These are phyloP conservation scores for Rhinoderma darwinii DNA, from an alignment of 2,113 vertebrate genomes.

Conservation along the genomic window DNA sequence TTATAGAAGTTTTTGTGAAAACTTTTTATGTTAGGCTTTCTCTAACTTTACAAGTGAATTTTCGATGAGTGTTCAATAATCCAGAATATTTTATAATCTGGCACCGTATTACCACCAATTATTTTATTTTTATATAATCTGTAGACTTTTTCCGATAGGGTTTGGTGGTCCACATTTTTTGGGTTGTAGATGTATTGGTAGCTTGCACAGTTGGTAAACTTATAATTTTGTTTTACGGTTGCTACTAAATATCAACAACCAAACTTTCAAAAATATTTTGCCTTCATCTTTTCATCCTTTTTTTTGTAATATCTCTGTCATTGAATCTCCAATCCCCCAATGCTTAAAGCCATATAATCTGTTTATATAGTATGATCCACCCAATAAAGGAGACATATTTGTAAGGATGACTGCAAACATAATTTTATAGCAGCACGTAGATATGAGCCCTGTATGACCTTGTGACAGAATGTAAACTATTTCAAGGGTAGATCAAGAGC, in stretches of 20 bases:
- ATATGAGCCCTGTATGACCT: constrained; percentile 11
- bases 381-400: constrained; percentile 26
- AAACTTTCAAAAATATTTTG: not conserved
- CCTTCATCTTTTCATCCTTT: not conserved
- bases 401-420: constrained; percentile 35
- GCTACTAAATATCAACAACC: not conserved
- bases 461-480: constrained; percentile 32
- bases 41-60: too few relatives aligned
- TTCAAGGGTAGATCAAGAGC: constrained; percentile 26
- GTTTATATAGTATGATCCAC: constrained; percentile 12
- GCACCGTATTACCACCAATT: too few relatives aligned
- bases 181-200: not conserved
- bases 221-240: not conserved
- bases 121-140: too few relatives aligned
- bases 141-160: too few relatives aligned
- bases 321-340: constrained; percentile 40
- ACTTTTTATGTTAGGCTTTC: too few relatives aligned
- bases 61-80: too few relatives aligned
- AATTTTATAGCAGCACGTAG: constrained; percentile 17
- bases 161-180: not conserved
- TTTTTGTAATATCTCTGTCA: not conserved
- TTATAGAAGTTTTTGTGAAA: too few relatives aligned
- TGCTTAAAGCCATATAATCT: constrained; percentile 61
- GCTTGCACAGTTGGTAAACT: not conserved
- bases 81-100: too few relatives aligned